Percentiles rank a stretch among this genome's conserved stretches.
phyloP scores from a whole-genome alignment of 1,140 invertebrate species.

The Caenorhabditis inopinata region DNA sequence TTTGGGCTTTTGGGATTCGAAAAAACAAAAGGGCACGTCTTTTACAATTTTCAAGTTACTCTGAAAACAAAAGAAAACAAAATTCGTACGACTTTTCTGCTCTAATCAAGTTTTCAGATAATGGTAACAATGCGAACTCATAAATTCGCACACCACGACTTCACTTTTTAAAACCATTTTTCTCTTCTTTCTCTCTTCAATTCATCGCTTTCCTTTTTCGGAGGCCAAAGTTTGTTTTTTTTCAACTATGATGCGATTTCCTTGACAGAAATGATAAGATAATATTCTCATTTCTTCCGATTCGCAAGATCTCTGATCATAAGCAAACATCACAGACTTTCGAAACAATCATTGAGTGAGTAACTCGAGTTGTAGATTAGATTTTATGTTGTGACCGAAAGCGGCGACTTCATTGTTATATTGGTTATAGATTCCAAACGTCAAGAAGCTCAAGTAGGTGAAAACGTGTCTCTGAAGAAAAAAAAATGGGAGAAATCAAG shows the following conservation, averaged over 20 bases:
- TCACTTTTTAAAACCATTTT: no score
- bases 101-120: neutral
- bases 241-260: neutral
- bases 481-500: no score
- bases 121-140: no score
- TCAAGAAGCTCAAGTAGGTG: neutral
- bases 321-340: neutral
- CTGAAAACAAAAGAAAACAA: neutral
- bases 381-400: no score
- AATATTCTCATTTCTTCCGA: conserved; percentile 5
- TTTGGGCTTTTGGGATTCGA: no score
- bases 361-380: no score
- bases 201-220: no score
- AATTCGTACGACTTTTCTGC: neutral
- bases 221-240: neutral
- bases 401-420: no score
- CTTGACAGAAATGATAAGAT: conserved; percentile 1
- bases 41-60: no score
- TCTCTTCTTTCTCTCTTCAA: neutral
- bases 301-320: conserved; percentile 17
- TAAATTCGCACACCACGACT: no score
- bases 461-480: conserved; percentile 3
- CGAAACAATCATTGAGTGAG: neutral
- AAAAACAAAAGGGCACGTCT: no score
- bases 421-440: neutral